These are phyloP conservation scores for Meloidogyne exigua DNA, from an alignment of 1,140 invertebrate genomes.

Conservation along the genomic window DNA sequence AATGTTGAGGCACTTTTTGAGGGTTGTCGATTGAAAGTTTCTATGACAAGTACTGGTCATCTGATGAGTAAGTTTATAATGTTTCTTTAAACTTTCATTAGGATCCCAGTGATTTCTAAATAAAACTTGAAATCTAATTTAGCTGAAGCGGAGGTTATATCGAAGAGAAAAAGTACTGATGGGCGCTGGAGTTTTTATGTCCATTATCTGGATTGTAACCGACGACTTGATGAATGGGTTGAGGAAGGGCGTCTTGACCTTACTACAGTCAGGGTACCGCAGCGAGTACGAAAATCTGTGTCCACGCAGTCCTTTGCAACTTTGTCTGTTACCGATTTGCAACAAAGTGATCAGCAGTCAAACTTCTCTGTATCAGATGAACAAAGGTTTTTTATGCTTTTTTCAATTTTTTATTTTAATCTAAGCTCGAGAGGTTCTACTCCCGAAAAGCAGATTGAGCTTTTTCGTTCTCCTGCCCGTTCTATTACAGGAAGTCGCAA, in stretches of 20 bases:
- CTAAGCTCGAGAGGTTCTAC: constrained; percentile 31
- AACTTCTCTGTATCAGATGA: constrained; percentile 3
- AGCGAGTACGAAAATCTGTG: constrained; percentile 34
- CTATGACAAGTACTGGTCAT: constrained; percentile 30
- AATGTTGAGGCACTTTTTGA: constrained; percentile 37
- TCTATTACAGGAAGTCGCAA: constrained; percentile 35
- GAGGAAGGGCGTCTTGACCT: constrained; percentile 39
- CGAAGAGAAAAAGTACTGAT: constrained; percentile 20
- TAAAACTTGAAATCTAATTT: constrained; percentile 2
- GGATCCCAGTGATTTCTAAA: no score
- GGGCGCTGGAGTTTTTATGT: constrained; percentile 42
- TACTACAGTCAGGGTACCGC: constrained; percentile 36
- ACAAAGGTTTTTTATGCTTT: constrained; percentile 7
- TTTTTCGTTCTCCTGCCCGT: constrained; percentile 20
- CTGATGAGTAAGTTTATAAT: constrained; percentile 31
- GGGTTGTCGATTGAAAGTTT: constrained; percentile 45
- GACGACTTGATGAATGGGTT: constrained; percentile 50
- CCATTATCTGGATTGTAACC: constrained; percentile 53
- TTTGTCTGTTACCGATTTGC: neutral
- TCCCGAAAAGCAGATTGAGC: constrained; percentile 25
- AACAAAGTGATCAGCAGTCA: constrained; percentile 7
- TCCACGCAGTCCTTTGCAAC: constrained; percentile 5
- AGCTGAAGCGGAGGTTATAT: constrained; percentile 50
- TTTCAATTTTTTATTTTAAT: constrained; percentile 7
- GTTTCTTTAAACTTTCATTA: no score